Percentiles rank a stretch among this genome's conserved stretches.
These are phyloP conservation scores for Drosophila affinis DNA, from an alignment of 2,888 invertebrate species.

Conservation along the genomic window DNA sequence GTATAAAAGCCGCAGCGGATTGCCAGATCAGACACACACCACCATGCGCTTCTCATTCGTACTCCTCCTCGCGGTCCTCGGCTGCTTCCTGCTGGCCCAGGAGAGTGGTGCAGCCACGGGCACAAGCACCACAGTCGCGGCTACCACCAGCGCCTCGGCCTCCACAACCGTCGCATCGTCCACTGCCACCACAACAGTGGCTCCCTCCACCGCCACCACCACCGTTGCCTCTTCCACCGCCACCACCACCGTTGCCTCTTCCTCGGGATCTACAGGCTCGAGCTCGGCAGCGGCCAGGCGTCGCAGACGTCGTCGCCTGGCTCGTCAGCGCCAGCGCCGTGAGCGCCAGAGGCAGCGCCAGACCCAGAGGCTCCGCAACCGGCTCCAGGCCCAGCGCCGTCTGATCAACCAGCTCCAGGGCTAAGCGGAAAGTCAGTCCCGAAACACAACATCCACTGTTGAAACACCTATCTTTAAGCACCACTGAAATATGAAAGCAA, in stretches of 20 bases:
- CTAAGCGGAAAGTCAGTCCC: not conserved
- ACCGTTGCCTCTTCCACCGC: not conserved
- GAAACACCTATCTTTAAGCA: not conserved
- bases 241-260: slow-evolving; percentile 1
- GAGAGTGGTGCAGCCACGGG: not conserved
- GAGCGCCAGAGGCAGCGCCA: slow-evolving; percentile 23
- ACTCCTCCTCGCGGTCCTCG: not conserved
- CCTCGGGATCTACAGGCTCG: slow-evolving; percentile 21
- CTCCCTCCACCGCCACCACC: not conserved
- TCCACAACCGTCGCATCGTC: not conserved
- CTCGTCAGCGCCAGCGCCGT: slow-evolving; percentile 30
- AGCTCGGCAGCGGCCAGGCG: slow-evolving; percentile 22
- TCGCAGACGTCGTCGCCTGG: slow-evolving; percentile 37
- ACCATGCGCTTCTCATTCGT: slow-evolving; percentile 6
- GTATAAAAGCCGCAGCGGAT: no score
- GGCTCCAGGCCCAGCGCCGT: not conserved
- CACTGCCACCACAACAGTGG: not conserved
- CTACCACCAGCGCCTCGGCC: not conserved
- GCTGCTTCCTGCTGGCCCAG: slow-evolving; percentile 14
- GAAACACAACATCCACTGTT: not conserved
- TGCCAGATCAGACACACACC: no score
- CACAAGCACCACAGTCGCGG: not conserved
- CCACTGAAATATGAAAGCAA: not conserved
- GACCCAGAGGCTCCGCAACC: slow-evolving; percentile 9
- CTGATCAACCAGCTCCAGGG: not conserved